These are phyloP conservation scores for Colostygia pectinataria DNA, from an alignment of 2,888 invertebrate genomes.

Conservation along the genomic window DNA sequence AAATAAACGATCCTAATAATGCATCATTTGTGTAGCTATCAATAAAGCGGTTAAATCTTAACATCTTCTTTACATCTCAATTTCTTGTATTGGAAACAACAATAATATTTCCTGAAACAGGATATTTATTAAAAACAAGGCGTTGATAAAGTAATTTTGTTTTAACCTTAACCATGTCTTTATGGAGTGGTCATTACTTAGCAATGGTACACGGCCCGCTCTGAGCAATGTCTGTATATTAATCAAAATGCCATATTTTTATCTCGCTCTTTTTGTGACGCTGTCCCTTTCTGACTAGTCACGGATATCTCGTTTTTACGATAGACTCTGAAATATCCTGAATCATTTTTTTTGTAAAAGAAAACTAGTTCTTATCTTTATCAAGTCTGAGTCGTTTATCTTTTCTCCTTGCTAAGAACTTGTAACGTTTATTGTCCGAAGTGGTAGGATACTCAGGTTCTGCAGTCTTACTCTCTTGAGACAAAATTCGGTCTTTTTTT, in stretches of 20 bases:
- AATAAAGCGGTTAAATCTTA: constrained; percentile 77
- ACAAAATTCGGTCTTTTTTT: constrained; percentile 80
- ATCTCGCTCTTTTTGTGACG: constrained; percentile 66
- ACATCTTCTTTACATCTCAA: constrained; percentile 79
- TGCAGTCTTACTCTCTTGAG: constrained; percentile 81
- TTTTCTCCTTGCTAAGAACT: constrained; percentile 23
- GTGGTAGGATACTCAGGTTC: constrained; percentile 58
- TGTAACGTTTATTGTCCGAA: constrained; percentile 44
- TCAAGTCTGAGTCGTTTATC: constrained; percentile 31
- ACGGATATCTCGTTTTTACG: constrained; percentile 73
- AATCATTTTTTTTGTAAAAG: constrained; percentile 35
- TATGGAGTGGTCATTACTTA: constrained; percentile 83
- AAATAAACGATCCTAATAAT: constrained; percentile 72
- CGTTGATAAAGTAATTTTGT: constrained; percentile 84
- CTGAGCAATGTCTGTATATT: constrained; percentile 82
- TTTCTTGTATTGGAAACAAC: constrained; percentile 81
- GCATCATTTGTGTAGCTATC: constrained; percentile 78
- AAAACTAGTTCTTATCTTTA: constrained; percentile 41
- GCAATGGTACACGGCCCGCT: constrained; percentile 81
- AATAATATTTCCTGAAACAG: constrained; percentile 83
- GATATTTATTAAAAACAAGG: constrained; percentile 83
- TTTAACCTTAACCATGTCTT: constrained; percentile 83
- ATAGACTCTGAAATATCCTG: constrained; percentile 48
- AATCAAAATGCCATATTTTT: constrained; percentile 81
- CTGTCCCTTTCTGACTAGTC: constrained; percentile 69